Evolutionary conservation across 2,797 vertebrate species (phyloP).

Genomic region (Esox lucius): DNA sequence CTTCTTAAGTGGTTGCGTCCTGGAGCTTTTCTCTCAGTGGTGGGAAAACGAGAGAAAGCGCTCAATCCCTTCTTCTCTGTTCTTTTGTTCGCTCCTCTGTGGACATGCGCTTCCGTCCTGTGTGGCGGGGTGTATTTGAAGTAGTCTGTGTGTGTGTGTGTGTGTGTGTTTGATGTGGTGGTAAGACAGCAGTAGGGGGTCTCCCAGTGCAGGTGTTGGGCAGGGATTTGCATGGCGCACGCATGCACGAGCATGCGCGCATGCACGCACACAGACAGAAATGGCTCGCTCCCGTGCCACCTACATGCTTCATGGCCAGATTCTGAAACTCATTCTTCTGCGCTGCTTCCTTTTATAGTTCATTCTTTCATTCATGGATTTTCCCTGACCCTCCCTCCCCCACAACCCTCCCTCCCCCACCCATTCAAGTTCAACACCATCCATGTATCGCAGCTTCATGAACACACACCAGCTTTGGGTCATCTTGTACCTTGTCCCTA

Average conservation of each 20-base stretch:
- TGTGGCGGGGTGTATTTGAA: conserved; percentile 53
- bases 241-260: conserved; percentile 4
- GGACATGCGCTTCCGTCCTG: conserved; percentile 66
- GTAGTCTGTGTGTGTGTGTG: background rate
- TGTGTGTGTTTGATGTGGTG: conserved; percentile 18
- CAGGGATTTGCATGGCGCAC: conserved; percentile 41
- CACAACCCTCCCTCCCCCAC: background rate
- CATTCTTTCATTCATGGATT: conserved; percentile 7
- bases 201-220: conserved; percentile 47
- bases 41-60: conserved; percentile 27
- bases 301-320: background rate
- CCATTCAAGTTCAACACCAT: background rate
- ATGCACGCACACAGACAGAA: background rate
- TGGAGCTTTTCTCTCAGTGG: background rate
- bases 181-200: conserved; percentile 30
- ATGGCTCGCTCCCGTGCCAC: background rate
- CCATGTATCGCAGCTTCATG: background rate
- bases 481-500: background rate
- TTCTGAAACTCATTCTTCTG: background rate
- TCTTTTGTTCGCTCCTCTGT: conserved; percentile 63
- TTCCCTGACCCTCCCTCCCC: background rate
- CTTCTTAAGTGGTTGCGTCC: background rate
- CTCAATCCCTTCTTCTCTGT: conserved; percentile 29
- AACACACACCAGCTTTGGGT: background rate
- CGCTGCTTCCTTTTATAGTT: conserved; percentile 11